A percentile compares a stretch with the other conserved stretches of the same genome.
Conservation (phyloP, 2,113 vertebrate species). For the Serinus canaria region DNA sequence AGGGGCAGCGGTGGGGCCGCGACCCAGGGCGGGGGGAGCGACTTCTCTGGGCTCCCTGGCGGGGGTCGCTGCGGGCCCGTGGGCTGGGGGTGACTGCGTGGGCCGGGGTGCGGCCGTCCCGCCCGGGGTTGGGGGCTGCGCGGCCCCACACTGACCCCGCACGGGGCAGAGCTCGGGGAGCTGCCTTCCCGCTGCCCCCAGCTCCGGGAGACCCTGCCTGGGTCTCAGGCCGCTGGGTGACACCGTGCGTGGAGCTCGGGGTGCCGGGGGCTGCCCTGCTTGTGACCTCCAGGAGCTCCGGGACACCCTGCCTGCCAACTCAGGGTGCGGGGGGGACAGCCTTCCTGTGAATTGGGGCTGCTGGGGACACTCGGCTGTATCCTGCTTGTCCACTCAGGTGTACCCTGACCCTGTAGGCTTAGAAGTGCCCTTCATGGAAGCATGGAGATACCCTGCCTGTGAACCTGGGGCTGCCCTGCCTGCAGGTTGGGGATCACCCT, state of each 20-base stretch:
- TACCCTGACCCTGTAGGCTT: neutral
- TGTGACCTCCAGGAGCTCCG: neutral
- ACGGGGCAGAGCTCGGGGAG: neutral
- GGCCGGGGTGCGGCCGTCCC: neutral
- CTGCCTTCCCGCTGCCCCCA: neutral
- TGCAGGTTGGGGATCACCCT: neutral
- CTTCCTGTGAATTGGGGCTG: neutral
- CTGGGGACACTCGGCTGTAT: neutral
- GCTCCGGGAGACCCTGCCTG: neutral
- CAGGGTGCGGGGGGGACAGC: neutral
- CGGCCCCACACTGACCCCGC: rapidly evolving
- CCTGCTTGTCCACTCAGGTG: neutral
- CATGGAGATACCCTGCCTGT: neutral
- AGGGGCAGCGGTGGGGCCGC: conserved; percentile 42
- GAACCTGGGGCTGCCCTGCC: neutral
- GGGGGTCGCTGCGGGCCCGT: neutral
- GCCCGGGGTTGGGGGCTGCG: neutral
- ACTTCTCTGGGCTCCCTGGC: neutral
- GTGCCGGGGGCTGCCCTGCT: neutral
- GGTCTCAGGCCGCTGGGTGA: neutral
- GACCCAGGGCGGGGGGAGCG: neutral
- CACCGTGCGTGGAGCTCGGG: too few relatives aligned
- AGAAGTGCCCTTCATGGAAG: neutral
- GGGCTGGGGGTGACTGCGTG: rapidly evolving
- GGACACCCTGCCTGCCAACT: neutral